phyloP scores from a whole-genome alignment of 1,140 invertebrate genomes.

The Drosophila lini region DNA sequence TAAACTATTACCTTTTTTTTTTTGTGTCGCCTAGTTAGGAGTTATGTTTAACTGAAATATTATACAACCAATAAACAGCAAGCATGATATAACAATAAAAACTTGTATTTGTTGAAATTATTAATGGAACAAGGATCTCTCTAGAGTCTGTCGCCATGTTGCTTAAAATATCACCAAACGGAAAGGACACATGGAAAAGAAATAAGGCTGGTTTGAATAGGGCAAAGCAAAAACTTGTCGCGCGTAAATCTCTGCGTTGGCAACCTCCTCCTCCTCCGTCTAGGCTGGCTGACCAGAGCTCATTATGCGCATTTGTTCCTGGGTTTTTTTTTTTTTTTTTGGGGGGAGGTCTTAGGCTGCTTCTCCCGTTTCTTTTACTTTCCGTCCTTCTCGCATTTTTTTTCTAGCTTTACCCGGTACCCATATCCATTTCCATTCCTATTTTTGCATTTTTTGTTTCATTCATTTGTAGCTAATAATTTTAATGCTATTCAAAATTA shows the following conservation, averaged over 20 bases:
- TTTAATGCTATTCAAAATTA: constrained; percentile 84
- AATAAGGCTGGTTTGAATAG: constrained; percentile 8
- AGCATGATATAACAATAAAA: constrained; percentile 43
- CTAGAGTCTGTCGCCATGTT: not conserved
- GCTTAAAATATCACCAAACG: not conserved
- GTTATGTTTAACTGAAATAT: constrained; percentile 56
- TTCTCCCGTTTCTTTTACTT: constrained; percentile 22
- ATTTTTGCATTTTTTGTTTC: constrained; percentile 20
- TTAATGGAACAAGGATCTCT: not conserved
- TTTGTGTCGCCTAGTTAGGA: constrained; percentile 50
- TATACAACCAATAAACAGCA: constrained; percentile 39
- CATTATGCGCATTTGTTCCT: constrained; percentile 84
- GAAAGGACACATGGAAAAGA: constrained; percentile 13
- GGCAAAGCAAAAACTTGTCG: constrained; percentile 60
- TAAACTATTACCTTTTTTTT: constrained; percentile 20
- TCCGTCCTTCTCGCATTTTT: constrained; percentile 24
- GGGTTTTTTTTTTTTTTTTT: not conserved
- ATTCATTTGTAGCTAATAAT: constrained; percentile 80
- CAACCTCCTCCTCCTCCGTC: constrained; percentile 9
- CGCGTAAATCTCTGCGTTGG: constrained; percentile 70
- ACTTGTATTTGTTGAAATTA: not conserved
- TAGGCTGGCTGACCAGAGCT: constrained; percentile 69
- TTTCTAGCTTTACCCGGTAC: not conserved
- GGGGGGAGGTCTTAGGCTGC: not conserved
- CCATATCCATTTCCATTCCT: constrained; percentile 13